Evolutionary conservation across 1,140 invertebrate species (phyloP).

Genomic region (Archegozetes longisetosus): DNA sequence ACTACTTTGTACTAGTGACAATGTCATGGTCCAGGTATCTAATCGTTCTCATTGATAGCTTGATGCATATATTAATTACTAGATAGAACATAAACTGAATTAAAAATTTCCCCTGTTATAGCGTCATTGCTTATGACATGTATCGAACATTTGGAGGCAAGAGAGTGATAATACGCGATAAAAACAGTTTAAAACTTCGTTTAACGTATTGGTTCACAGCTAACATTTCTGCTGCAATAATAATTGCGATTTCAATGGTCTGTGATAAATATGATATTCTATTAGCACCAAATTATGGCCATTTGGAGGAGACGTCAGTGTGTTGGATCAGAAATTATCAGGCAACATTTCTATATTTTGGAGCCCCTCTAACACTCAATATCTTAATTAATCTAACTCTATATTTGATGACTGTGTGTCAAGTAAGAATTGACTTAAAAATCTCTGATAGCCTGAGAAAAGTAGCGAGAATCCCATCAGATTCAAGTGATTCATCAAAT

Average conservation of each 20-base stretch:
- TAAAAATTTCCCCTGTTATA: neutral
- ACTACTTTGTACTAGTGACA: conserved; percentile 5
- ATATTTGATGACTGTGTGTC: conserved; percentile 28
- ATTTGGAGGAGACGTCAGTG: conserved; percentile 15
- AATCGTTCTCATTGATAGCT: neutral
- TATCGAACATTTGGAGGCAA: conserved; percentile 18
- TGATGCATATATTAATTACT: too few relatives aligned
- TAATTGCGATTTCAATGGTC: conserved; percentile 25
- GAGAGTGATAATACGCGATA: conserved; percentile 12
- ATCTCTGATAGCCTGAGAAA: neutral
- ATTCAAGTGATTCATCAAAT: neutral
- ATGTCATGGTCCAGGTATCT: conserved; percentile 14
- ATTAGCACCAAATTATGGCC: neutral
- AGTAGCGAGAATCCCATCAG: neutral
- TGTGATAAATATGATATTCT: conserved; percentile 25
- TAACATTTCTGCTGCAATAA: conserved; percentile 26
- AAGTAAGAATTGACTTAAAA: conserved; percentile 23
- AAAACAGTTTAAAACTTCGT: conserved; percentile 22
- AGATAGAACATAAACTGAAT: too few relatives aligned
- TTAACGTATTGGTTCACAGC: conserved; percentile 28
- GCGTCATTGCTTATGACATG: conserved; percentile 22
- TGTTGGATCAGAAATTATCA: conserved; percentile 31
- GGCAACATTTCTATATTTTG: conserved; percentile 29
- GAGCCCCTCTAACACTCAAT: conserved; percentile 27
- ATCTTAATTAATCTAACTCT: conserved; percentile 28